Evolutionary conservation across 2,113 vertebrate species (phyloP).

Genomic region (Epinephelus lanceolatus): DNA sequence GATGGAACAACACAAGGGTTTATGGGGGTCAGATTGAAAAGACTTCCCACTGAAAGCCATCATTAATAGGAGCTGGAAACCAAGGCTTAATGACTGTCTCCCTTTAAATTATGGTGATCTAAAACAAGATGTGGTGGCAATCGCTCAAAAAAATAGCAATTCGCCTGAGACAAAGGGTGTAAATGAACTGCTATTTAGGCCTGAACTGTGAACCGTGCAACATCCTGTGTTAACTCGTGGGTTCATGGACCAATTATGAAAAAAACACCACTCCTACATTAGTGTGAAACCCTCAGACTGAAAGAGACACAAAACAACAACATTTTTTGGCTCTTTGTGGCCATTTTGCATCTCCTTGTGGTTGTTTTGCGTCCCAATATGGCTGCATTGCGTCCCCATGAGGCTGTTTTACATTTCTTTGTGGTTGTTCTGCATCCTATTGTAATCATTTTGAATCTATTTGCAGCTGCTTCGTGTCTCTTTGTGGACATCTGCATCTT

Average conservation of each 20-base stretch:
- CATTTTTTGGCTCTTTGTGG: background rate
- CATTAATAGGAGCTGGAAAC: background rate
- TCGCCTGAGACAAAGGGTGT: conserved; percentile 4
- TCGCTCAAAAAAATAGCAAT: background rate
- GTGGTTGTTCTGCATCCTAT: no score
- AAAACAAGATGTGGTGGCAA: background rate
- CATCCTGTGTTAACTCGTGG: conserved; percentile 32
- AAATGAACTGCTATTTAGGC: conserved; percentile 7
- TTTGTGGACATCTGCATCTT: no score
- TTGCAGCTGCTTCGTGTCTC: no score
- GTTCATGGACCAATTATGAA: conserved; percentile 18
- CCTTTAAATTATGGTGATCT: background rate
- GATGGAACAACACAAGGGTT: background rate
- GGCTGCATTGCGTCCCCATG: no score
- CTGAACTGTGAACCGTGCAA: conserved; percentile 4
- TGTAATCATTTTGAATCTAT: no score
- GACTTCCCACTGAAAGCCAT: background rate
- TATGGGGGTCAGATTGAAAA: background rate
- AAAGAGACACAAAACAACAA: background rate
- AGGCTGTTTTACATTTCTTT: background rate
- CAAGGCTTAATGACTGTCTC: background rate
- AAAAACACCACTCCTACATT: background rate
- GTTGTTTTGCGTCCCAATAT: no score
- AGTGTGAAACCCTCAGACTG: background rate
- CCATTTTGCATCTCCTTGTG: background rate